These are phyloP conservation scores for Dicaeum eximium DNA, from an alignment of 2,113 vertebrate genomes.

Conservation along the genomic window DNA sequence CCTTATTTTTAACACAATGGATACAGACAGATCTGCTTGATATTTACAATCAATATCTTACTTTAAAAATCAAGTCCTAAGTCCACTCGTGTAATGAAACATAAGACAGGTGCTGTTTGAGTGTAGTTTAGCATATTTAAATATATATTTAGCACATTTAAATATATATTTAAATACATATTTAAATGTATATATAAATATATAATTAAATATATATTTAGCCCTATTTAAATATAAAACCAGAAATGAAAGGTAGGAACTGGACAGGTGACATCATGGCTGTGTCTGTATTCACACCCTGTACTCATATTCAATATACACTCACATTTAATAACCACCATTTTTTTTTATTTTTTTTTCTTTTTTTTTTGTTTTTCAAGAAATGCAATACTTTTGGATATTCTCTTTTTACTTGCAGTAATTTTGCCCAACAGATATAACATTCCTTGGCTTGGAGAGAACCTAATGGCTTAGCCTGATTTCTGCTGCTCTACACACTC, in stretches of 20 bases:
- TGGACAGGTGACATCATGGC: background rate
- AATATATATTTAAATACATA: too few species aligned
- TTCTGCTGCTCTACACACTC: slow-evolving; percentile 24
- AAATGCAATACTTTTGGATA: background rate
- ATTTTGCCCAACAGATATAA: background rate
- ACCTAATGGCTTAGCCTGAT: background rate
- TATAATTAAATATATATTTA: too few species aligned
- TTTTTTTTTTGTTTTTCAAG: too few species aligned
- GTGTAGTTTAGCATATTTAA: background rate
- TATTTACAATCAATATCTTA: background rate
- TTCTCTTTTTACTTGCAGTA: background rate
- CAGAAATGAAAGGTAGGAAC: background rate
- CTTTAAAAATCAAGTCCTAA: background rate
- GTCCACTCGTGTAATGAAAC: background rate
- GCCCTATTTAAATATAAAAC: background rate
- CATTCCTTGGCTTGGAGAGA: background rate
- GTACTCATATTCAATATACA: background rate
- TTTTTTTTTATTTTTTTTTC: too few species aligned
- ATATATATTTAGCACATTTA: too few species aligned
- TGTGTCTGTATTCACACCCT: background rate
- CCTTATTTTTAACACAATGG: background rate
- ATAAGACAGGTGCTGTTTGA: background rate
- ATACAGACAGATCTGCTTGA: background rate
- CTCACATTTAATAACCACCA: background rate
- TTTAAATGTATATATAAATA: too few species aligned